phyloP scores from a whole-genome alignment of 2,113 vertebrate genomes.

The Clarias batrachus region DNA sequence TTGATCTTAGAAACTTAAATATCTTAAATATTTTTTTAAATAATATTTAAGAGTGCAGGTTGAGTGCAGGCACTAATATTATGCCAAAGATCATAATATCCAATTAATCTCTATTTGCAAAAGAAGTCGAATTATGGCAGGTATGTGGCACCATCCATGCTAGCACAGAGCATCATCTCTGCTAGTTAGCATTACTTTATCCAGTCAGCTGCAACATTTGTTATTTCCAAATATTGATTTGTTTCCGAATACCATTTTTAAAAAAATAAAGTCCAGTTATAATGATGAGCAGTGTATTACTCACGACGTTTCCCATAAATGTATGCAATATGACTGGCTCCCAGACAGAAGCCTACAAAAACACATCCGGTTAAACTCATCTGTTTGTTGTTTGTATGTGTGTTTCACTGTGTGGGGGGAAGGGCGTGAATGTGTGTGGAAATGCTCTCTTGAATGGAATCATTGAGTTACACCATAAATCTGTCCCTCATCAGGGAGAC shows the following conservation, averaged over 20 bases:
- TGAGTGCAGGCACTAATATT: constrained; percentile 37
- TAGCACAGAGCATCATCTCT: neutral
- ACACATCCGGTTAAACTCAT: constrained; percentile 52
- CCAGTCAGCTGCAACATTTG: neutral
- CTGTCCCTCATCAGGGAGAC: constrained; percentile 75
- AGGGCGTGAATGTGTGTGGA: constrained; percentile 45
- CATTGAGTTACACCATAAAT: constrained; percentile 71
- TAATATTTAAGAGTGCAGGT: constrained; percentile 69
- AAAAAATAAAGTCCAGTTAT: neutral
- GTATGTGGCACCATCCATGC: neutral
- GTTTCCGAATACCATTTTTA: neutral
- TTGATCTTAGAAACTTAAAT: constrained; percentile 30
- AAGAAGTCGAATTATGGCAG: neutral
- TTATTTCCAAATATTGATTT: neutral
- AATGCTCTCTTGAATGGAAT: constrained; percentile 66
- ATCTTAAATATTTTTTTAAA: constrained; percentile 60
- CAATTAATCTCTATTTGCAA: neutral
- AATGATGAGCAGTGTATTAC: neutral
- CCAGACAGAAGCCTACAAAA: constrained; percentile 53
- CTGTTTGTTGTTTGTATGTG: constrained; percentile 55
- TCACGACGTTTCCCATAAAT: constrained; percentile 25
- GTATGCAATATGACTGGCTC: constrained; percentile 39
- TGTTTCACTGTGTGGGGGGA: constrained; percentile 52
- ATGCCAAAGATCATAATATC: neutral
- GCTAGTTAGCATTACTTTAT: neutral